phyloP scores from a whole-genome alignment of 2,888 invertebrate genomes.

The Chymomyza fuscimana region DNA sequence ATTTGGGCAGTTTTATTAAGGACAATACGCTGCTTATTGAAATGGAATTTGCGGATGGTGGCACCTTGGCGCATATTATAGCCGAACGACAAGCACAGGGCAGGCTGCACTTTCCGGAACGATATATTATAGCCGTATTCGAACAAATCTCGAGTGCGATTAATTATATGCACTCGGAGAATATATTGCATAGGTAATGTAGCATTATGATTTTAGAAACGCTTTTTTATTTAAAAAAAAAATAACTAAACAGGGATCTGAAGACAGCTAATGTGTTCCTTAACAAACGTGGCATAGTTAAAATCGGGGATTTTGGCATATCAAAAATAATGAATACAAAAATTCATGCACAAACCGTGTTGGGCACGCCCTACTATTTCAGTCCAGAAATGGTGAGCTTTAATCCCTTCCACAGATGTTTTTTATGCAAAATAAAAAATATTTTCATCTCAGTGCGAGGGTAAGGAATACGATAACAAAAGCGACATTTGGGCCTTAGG shows the following conservation, averaged over 20 bases:
- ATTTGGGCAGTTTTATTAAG: constrained; percentile 87
- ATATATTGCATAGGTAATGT: constrained; percentile 82
- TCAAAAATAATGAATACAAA: constrained; percentile 86
- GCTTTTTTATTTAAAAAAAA: too few relatives aligned
- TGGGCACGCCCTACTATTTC: constrained; percentile 88
- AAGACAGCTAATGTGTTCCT: constrained; percentile 88
- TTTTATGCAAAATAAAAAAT: not conserved
- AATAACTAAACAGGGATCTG: constrained; percentile 81
- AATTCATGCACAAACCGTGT: constrained; percentile 84
- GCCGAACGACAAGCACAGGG: constrained; percentile 79
- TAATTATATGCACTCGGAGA: constrained; percentile 86
- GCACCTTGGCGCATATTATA: constrained; percentile 85
- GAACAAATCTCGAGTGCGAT: constrained; percentile 86
- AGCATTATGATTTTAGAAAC: too few relatives aligned
- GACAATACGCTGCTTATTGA: constrained; percentile 86
- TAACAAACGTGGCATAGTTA: constrained; percentile 84
- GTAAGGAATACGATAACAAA: constrained; percentile 87
- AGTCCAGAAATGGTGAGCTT: constrained; percentile 85
- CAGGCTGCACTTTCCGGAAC: constrained; percentile 82
- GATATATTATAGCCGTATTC: constrained; percentile 83
- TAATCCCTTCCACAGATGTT: not conserved
- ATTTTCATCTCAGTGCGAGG: constrained; percentile 83
- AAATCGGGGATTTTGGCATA: constrained; percentile 88
- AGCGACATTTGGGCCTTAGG: constrained; percentile 90
- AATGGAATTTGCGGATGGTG: constrained; percentile 90